These are phyloP conservation scores for Mactra quadrangularis DNA, from an alignment of 1,140 invertebrate genomes.

Conservation along the genomic window DNA sequence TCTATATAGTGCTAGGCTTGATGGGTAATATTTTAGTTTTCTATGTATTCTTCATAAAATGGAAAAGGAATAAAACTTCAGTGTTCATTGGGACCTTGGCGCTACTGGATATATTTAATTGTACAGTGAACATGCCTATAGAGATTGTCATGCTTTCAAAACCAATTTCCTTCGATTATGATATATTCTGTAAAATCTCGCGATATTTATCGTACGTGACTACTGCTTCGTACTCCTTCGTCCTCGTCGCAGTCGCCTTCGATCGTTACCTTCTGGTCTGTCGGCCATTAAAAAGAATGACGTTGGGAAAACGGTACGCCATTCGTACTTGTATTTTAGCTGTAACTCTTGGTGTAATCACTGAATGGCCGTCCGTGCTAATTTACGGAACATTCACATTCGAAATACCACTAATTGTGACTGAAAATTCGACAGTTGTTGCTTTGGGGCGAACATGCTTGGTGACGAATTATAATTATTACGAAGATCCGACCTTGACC, in stretches of 20 bases:
- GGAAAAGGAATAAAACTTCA: slow-evolving; percentile 38
- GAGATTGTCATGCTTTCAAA: slow-evolving; percentile 23
- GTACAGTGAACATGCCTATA: slow-evolving; percentile 50
- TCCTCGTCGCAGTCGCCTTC: slow-evolving; percentile 38
- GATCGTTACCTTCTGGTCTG: slow-evolving; percentile 52
- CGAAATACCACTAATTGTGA: background rate
- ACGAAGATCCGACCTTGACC: slow-evolving; percentile 15
- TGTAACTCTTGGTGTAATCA: background rate
- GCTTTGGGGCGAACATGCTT: slow-evolving; percentile 30
- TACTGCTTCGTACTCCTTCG: slow-evolving; percentile 45
- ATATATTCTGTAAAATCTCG: slow-evolving; percentile 29
- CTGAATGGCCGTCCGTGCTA: slow-evolving; percentile 31
- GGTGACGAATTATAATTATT: slow-evolving; percentile 33
- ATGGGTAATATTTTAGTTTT: slow-evolving; percentile 39
- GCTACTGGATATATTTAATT: slow-evolving; percentile 29
- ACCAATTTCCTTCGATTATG: slow-evolving; percentile 41
- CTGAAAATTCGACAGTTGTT: background rate
- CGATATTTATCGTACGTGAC: slow-evolving; percentile 38
- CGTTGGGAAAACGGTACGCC: slow-evolving; percentile 20
- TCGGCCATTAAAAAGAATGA: slow-evolving; percentile 37
- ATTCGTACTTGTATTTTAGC: slow-evolving; percentile 18
- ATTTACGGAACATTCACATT: slow-evolving; percentile 34
- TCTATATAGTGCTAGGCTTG: slow-evolving; percentile 35
- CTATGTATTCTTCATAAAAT: slow-evolving; percentile 35
- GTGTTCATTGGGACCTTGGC: slow-evolving; percentile 47